Base-by-base conservation (phyloP, 1,140 invertebrate species). In the Eupristina koningsbergeri region DNA sequence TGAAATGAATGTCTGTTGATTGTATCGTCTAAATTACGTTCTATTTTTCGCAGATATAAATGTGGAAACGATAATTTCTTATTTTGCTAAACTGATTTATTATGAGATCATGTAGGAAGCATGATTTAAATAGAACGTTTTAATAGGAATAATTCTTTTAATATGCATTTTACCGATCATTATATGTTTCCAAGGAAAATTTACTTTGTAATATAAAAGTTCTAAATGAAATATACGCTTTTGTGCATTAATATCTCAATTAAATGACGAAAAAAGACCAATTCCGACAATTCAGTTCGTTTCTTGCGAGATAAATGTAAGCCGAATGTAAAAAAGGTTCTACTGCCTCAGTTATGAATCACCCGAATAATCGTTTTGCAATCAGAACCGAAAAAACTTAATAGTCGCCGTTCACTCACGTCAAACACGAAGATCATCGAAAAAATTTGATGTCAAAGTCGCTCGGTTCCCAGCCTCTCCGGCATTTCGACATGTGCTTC, bases 211-310 rank as follows among this genome's bases (percentile, higher is more conserved):
- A 13, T 15, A 7, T 17, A 50, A 50, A 50, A 50, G 47, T 13
- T 17, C 17, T 50, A 50, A 8, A 2, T 50, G 17, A 2, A 2
- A 22, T 58, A 58, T 26, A 58, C 29, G 11, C 29, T 15, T 11
- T 67, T 67, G 36, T 67, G 36, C 17, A 39, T 67, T 67, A 67
- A 67, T 67, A 39, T 67, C 64, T 36, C 64, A 36, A 36, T 67
- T 39, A 39, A 67, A 34, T 36, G 36, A 36, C 34, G 19, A 34
- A 26, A 3, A 26, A 26, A 13, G 17, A 53, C 50, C 9, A 58
- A 13, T 58, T 26, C 26, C 26, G 3, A 58, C 6, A 26, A 58
- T 58, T n/a, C n/a, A n/a, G n/a, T n/a, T n/a, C n/a, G n/a, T n/a
- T n/a, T n/a, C n/a, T n/a, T n/a, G n/a, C n/a, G n/a, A n/a, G n/a